Percentiles rank a stretch among this genome's conserved stretches.
These are phyloP conservation scores for Triplophysa bombifrons DNA, from an alignment of 2,797 vertebrate genomes.

Conservation along the genomic window DNA sequence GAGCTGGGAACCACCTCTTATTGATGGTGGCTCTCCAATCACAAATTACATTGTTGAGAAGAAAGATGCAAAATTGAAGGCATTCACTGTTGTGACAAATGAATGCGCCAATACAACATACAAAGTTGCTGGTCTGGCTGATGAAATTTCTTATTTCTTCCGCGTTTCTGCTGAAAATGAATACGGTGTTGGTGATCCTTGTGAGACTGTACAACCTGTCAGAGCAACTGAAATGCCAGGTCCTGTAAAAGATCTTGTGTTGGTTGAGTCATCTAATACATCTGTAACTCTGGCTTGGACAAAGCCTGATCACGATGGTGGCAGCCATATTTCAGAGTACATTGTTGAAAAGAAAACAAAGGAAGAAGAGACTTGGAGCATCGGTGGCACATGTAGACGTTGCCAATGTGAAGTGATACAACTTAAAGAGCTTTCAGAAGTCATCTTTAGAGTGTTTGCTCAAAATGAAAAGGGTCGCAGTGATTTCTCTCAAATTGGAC, in stretches of 20 bases:
- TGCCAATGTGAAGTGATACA: constrained; percentile 86
- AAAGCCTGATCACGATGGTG: constrained; percentile 94
- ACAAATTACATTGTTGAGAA: constrained; percentile 95
- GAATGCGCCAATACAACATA: constrained; percentile 88
- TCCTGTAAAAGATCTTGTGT: constrained; percentile 85
- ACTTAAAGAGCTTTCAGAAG: constrained; percentile 84
- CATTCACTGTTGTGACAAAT: constrained; percentile 85
- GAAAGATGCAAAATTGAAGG: constrained; percentile 93
- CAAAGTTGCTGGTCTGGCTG: constrained; percentile 87
- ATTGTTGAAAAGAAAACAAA: constrained; percentile 87
- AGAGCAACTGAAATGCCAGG: constrained; percentile 92
- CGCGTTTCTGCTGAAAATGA: constrained; percentile 96
- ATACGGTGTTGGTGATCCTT: constrained; percentile 90
- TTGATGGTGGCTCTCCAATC: constrained; percentile 92
- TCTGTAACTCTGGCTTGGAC: constrained; percentile 90
- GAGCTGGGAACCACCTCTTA: constrained; percentile 92
- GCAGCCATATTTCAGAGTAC: constrained; percentile 92
- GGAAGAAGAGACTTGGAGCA: constrained; percentile 83
- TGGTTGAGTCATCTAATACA: constrained; percentile 91
- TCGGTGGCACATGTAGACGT: constrained; percentile 84
- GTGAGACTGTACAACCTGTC: constrained; percentile 87
- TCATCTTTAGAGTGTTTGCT: constrained; percentile 92
- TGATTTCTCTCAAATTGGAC: constrained; percentile 86
- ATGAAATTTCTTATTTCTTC: constrained; percentile 92
- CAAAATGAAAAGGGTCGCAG: constrained; percentile 97